A percentile compares a stretch with the other conserved stretches of the same genome.
These are phyloP conservation scores for Atta colombica DNA, from an alignment of 1,140 invertebrate species.

Conservation along the genomic window DNA sequence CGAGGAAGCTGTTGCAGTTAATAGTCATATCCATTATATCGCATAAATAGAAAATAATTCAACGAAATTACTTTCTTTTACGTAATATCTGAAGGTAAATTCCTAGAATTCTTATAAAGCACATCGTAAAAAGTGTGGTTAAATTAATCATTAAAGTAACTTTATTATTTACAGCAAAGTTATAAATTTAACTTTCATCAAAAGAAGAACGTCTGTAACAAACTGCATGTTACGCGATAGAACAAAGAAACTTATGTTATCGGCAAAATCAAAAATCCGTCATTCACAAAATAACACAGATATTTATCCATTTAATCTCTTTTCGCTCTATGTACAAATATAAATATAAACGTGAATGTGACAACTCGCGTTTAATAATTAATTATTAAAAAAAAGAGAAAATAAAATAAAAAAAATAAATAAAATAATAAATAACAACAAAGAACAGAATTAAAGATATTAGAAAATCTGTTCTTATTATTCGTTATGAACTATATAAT, in stretches of 20 bases:
- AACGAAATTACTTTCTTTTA: slow-evolving; percentile 23
- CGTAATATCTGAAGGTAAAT: slow-evolving; percentile 40
- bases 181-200: slow-evolving; percentile 68
- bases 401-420: too few species aligned
- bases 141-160: slow-evolving; percentile 57
- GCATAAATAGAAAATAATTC: slow-evolving; percentile 45
- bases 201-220: slow-evolving; percentile 51
- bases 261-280: not conserved
- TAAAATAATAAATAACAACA: not conserved
- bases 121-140: slow-evolving; percentile 1
- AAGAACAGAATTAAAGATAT: not conserved
- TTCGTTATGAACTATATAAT: not conserved
- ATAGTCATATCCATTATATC: slow-evolving; percentile 36
- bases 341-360: not conserved
- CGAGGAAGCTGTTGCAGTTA: not conserved
- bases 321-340: not conserved
- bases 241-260: slow-evolving; percentile 44
- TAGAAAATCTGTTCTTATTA: not conserved
- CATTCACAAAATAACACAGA: not conserved
- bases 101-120: slow-evolving; percentile 34
- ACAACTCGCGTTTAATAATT: not conserved
- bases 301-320: not conserved
- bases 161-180: slow-evolving; percentile 22
- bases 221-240: slow-evolving; percentile 49
- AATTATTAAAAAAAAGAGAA: not conserved